These are phyloP conservation scores for Volucella inanis DNA, from an alignment of 2,888 invertebrate species.

Conservation along the genomic window DNA sequence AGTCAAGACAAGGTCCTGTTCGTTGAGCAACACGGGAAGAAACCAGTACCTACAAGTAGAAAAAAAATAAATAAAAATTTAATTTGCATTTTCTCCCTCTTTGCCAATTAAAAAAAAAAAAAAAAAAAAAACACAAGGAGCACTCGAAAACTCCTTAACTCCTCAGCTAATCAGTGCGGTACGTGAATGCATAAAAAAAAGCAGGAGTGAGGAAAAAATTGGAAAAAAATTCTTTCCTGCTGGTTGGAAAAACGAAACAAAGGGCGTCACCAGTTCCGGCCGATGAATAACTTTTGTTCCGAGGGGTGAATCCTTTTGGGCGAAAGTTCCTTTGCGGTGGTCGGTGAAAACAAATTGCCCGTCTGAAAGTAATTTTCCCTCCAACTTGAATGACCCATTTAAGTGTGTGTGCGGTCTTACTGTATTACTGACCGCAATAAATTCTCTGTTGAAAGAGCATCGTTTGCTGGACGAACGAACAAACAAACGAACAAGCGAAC, in stretches of 20 bases:
- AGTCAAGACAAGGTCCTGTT: slow-evolving; percentile 40
- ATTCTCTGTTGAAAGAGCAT: slow-evolving; percentile 53
- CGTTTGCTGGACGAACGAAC: slow-evolving; percentile 31
- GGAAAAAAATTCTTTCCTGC: slow-evolving; percentile 5
- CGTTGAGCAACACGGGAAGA: not conserved
- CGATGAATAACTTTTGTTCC: slow-evolving; percentile 45
- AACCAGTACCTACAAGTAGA: not conserved
- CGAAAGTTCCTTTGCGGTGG: slow-evolving; percentile 52
- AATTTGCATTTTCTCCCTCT: slow-evolving; percentile 56
- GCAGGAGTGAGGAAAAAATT: slow-evolving; percentile 13
- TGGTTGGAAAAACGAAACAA: slow-evolving; percentile 17
- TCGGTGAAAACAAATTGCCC: slow-evolving; percentile 62
- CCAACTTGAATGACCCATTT: slow-evolving; percentile 51
- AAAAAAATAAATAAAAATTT: slow-evolving; percentile 48
- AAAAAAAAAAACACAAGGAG: slow-evolving; percentile 30
- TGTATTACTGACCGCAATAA: slow-evolving; percentile 68
- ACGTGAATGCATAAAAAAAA: not conserved
- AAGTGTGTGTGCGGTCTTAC: slow-evolving; percentile 45
- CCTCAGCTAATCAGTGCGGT: slow-evolving; percentile 60
- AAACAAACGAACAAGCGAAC: not conserved
- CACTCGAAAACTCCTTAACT: slow-evolving; percentile 56
- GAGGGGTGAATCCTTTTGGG: slow-evolving; percentile 48
- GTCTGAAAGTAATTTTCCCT: slow-evolving; percentile 63
- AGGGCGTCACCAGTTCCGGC: slow-evolving; percentile 40
- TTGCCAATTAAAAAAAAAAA: slow-evolving; percentile 60